Evolutionary conservation across 2,113 vertebrate genomes (phyloP).

Genomic region (Mirounga angustirostris): DNA sequence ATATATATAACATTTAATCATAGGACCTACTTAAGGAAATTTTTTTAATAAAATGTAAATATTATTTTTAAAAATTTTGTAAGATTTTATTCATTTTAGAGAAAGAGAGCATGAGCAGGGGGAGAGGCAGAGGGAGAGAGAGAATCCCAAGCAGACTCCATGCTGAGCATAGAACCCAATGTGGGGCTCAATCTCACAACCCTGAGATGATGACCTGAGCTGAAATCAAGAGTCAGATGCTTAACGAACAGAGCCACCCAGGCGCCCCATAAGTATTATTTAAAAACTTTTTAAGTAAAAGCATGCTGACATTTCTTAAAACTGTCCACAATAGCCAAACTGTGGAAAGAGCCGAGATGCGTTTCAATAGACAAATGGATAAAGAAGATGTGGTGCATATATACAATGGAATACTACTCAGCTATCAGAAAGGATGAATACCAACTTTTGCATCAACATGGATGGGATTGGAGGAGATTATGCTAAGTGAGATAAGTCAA

Average conservation of each 20-base stretch:
- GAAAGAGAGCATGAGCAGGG: not conserved
- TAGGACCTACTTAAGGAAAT: not conserved
- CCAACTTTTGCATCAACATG: too few species aligned
- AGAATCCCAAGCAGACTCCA: not conserved
- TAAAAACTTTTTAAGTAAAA: not conserved
- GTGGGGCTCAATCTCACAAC: not conserved
- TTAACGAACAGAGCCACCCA: not conserved
- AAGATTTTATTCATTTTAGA: not conserved
- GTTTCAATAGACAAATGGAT: too few species aligned
- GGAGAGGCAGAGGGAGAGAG: not conserved
- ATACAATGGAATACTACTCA: too few species aligned
- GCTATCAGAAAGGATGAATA: too few species aligned
- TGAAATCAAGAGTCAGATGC: not conserved
- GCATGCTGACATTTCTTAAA: constrained; percentile 24
- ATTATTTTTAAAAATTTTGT: not conserved
- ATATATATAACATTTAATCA: not conserved
- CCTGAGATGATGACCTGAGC: not conserved
- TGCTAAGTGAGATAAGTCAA: too few species aligned
- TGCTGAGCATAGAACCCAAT: not conserved
- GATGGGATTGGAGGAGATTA: too few species aligned
- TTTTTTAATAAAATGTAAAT: not conserved
- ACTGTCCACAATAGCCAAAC: too few species aligned
- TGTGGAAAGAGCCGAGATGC: too few species aligned
- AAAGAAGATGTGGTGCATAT: too few species aligned
- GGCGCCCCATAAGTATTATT: not conserved